These are phyloP conservation scores for Entomyzon cyanotis DNA, from an alignment of 2,113 vertebrate species.

Conservation along the genomic window DNA sequence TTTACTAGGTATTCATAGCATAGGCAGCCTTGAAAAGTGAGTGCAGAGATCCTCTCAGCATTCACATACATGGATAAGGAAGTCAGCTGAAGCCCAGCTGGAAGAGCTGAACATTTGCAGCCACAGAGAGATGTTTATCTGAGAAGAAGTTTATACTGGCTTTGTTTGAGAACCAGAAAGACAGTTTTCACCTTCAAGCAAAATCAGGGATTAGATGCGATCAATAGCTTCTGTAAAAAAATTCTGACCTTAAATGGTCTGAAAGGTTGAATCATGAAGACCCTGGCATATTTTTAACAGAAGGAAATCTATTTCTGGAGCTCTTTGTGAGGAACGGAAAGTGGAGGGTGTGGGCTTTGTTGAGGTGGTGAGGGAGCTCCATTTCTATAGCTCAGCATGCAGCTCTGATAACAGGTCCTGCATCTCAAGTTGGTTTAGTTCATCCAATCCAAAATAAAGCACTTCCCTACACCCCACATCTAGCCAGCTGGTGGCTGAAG, in stretches of 20 bases:
- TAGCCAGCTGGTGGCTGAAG: neutral
- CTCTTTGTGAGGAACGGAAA: accelerated
- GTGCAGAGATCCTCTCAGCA: neutral
- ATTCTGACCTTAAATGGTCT: neutral
- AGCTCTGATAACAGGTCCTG: neutral
- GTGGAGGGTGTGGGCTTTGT: accelerated
- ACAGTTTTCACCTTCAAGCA: neutral
- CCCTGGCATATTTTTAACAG: neutral
- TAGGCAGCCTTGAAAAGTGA: neutral
- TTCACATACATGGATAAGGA: neutral
- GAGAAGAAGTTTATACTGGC: neutral
- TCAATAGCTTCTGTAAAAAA: neutral
- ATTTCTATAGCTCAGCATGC: neutral
- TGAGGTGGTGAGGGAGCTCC: accelerated
- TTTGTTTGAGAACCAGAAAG: neutral
- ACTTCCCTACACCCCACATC: neutral
- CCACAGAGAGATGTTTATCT: slow-evolving; percentile 22
- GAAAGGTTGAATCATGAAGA: neutral
- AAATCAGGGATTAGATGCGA: neutral
- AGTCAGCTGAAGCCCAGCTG: neutral
- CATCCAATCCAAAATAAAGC: neutral
- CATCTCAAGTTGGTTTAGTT: neutral
- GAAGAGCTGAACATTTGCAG: neutral
- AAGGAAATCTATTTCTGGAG: neutral
- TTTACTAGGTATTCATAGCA: neutral